These are phyloP conservation scores for Drosophila colorata DNA, from an alignment of 2,888 invertebrate genomes.

Conservation along the genomic window DNA sequence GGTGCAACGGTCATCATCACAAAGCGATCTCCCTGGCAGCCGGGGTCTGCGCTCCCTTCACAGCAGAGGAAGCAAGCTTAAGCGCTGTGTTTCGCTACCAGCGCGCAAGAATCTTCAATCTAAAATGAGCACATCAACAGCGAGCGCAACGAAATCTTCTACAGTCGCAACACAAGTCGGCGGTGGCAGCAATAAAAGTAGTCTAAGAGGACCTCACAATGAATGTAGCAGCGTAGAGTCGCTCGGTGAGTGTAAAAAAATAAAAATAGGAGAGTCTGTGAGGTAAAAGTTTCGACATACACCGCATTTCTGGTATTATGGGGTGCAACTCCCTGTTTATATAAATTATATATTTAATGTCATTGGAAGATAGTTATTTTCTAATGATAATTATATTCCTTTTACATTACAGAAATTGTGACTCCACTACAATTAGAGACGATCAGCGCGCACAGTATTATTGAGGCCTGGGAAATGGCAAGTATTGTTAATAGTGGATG, in stretches of 20 bases:
- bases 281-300: no score
- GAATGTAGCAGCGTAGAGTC: slow-evolving; percentile 85
- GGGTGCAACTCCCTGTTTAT: no score
- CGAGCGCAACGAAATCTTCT: slow-evolving; percentile 32
- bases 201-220: slow-evolving; percentile 65
- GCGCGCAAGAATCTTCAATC: slow-evolving; percentile 82
- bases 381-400: neutral
- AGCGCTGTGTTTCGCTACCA: slow-evolving; percentile 87
- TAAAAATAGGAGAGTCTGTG: no score
- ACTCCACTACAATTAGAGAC: slow-evolving; percentile 81
- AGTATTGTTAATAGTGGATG: slow-evolving; percentile 89
- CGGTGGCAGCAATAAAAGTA: slow-evolving; percentile 28
- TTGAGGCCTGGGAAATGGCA: slow-evolving; percentile 91
- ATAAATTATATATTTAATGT: no score
- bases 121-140: slow-evolving; percentile 42
- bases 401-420: slow-evolving; percentile 65
- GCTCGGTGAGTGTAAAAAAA: slow-evolving; percentile 80
- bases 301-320: no score
- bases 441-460: slow-evolving; percentile 86
- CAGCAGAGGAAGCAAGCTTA: slow-evolving; percentile 86
- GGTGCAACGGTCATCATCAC: slow-evolving; percentile 87
- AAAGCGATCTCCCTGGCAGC: slow-evolving; percentile 86
- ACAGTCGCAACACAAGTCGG: slow-evolving; percentile 45
- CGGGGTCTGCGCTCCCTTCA: slow-evolving; percentile 84
- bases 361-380: no score